Conservation (phyloP, 2,888 invertebrate species). For the Raillietiella orientalis region DNA sequence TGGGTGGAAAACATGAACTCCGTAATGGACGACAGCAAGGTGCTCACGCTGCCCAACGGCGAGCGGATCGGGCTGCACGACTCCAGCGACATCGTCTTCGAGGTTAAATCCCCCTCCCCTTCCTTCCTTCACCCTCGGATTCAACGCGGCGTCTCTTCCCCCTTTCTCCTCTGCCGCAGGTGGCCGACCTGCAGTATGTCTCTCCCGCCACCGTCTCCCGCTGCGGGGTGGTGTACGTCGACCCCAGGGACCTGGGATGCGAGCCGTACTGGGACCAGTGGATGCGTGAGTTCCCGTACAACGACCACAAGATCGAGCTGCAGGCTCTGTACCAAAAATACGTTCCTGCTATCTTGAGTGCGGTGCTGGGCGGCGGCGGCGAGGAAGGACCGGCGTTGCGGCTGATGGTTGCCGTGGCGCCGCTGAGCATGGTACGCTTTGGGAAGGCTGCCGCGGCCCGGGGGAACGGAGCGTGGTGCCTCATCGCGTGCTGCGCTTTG, state of each 20-base stretch:
- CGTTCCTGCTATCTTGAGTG: conserved; percentile 30
- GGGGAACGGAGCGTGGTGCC: conserved; percentile 3
- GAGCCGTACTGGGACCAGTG: conserved; percentile 60
- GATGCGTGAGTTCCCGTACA: conserved; percentile 19
- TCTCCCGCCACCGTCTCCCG: conserved; percentile 75
- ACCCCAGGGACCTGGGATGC: conserved; percentile 62
- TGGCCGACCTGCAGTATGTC: conserved; percentile 57
- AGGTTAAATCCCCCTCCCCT: conserved; percentile 22
- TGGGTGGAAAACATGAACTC: conserved; percentile 96
- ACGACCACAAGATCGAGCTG: conserved; percentile 14
- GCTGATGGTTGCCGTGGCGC: conserved; percentile 50
- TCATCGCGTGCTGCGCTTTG: conserved; percentile 3
- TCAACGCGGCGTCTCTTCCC: no score
- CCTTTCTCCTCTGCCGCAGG: conserved; percentile 14
- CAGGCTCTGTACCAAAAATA: conserved; percentile 35
- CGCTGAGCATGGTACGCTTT: conserved; percentile 35
- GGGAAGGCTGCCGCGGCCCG: not conserved
- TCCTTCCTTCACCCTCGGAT: no score
- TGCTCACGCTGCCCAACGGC: conserved; percentile 63
- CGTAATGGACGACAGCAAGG: conserved; percentile 77
- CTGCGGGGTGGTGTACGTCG: conserved; percentile 77
- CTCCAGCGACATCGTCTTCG: conserved; percentile 51
- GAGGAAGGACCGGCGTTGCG: conserved; percentile 27
- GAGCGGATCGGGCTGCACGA: conserved; percentile 50
- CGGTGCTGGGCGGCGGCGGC: conserved; percentile 35